A percentile compares a stretch with the other conserved stretches of the same genome.
These are phyloP conservation scores for Engraulis encrasicolus DNA, from an alignment of 2,113 vertebrate genomes.

Conservation along the genomic window DNA sequence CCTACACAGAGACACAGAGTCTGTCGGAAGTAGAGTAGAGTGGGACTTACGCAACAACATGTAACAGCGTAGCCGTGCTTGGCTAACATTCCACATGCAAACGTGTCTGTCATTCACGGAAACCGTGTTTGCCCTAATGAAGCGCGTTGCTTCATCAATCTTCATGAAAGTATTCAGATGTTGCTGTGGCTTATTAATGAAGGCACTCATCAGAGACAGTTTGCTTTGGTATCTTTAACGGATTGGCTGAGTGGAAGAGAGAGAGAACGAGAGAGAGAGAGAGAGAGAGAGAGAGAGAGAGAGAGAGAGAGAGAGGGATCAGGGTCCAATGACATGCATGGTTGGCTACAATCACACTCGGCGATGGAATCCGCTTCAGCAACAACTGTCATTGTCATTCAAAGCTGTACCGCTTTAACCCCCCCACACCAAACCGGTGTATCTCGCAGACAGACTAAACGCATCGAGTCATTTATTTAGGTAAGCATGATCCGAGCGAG, in stretches of 20 bases:
- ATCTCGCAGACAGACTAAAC: not conserved
- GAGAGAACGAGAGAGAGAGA: not conserved
- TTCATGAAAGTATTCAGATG: not conserved
- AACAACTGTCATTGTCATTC: not conserved
- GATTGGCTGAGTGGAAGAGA: not conserved
- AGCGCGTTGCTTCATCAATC: not conserved
- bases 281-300: slow-evolving; percentile 33
- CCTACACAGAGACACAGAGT: too few relatives aligned
- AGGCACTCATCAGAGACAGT: not conserved
- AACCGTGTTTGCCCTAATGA: not conserved
- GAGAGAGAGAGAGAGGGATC: slow-evolving; percentile 29
- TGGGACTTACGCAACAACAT: not conserved
- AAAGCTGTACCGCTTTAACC: not conserved
- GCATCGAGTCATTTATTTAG: not conserved
- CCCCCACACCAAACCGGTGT: not conserved
- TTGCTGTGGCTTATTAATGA: not conserved
- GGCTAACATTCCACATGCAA: not conserved
- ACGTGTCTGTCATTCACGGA: not conserved
- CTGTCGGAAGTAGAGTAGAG: not conserved
- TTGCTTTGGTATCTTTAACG: not conserved
- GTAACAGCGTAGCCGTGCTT: not conserved
- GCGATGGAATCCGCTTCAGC: not conserved
- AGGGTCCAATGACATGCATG: slow-evolving; percentile 8
- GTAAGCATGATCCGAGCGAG: not conserved
- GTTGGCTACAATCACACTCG: not conserved